A percentile compares a stretch with the other conserved stretches of the same genome.
phyloP scores from a whole-genome alignment of 2,888 invertebrate genomes.

The Acanthoscelides obtectus region DNA sequence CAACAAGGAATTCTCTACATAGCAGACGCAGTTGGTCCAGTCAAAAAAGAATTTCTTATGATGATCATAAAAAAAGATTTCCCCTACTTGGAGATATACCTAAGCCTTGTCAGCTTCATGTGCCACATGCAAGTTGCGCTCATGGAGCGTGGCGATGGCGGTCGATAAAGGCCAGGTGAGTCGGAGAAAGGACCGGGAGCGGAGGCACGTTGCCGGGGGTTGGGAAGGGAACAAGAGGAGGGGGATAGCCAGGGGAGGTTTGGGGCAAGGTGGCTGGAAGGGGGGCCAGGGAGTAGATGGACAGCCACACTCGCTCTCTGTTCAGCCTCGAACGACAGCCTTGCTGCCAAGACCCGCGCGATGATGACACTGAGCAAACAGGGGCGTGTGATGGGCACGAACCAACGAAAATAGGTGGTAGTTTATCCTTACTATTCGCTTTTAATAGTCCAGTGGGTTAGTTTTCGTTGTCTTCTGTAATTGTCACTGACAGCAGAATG shows the following conservation, averaged over 20 bases:
- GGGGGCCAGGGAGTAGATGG: constrained; percentile 5
- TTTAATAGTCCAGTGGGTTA: too few species aligned
- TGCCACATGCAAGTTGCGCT: not conserved
- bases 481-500: too few species aligned
- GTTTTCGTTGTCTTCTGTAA: not conserved
- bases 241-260: not conserved
- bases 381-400: not conserved
- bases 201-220: constrained; percentile 1
- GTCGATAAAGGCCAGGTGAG: constrained; percentile 41
- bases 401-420: not conserved
- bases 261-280: constrained; percentile 5
- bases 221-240: not conserved
- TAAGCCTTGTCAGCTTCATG: too few species aligned
- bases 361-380: not conserved
- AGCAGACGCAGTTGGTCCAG: too few species aligned
- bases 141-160: constrained; percentile 22
- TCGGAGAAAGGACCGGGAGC: constrained; percentile 30
- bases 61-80: too few species aligned
- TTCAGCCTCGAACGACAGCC: not conserved
- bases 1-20: too few species aligned
- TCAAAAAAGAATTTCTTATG: too few species aligned
- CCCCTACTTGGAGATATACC: too few species aligned
- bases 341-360: not conserved
- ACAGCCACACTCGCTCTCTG: not conserved
- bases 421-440: not conserved